These are phyloP conservation scores for Sphaerophoria taeniata DNA, from an alignment of 2,888 invertebrate genomes.

Conservation along the genomic window DNA sequence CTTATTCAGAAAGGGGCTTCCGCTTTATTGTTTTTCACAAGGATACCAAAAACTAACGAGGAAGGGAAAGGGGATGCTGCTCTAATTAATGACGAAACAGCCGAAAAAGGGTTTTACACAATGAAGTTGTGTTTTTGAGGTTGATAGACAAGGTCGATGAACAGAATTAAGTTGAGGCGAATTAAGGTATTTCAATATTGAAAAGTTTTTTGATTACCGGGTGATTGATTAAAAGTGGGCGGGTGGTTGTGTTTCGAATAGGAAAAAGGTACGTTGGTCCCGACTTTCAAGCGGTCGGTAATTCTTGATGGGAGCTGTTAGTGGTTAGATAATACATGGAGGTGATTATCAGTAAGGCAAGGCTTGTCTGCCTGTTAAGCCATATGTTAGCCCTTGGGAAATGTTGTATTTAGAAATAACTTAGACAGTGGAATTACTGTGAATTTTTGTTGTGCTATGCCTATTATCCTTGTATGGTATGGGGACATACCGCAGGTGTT, in stretches of 20 bases:
- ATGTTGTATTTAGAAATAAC: not conserved
- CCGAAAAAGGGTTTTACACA: conserved; percentile 43
- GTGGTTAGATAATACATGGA: conserved; percentile 31
- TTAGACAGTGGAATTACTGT: not conserved
- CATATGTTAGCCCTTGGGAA: not conserved
- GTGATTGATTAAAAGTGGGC: conserved; percentile 35
- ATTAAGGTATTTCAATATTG: conserved; percentile 40
- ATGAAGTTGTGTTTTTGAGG: conserved; percentile 49
- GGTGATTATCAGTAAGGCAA: conserved; percentile 14
- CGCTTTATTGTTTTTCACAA: not conserved
- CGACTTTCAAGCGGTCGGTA: not conserved
- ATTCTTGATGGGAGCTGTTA: conserved; percentile 22
- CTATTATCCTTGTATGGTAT: too few species aligned
- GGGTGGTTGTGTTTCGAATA: not conserved
- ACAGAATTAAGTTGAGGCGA: conserved; percentile 19
- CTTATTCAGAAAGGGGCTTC: too few species aligned
- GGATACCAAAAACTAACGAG: not conserved
- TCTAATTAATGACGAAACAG: conserved; percentile 63
- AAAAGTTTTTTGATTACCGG: conserved; percentile 29
- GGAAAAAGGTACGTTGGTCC: not conserved
- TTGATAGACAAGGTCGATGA: conserved; percentile 36
- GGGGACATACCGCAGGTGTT: too few species aligned
- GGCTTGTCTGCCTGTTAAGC: conserved; percentile 18
- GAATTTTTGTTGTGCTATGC: not conserved
- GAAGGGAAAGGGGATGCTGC: conserved; percentile 7